A percentile compares a stretch with the other conserved stretches of the same genome.
Evolutionary conservation across 2,113 vertebrate species (phyloP).

Genomic region (Odontophorus gujanensis): DNA sequence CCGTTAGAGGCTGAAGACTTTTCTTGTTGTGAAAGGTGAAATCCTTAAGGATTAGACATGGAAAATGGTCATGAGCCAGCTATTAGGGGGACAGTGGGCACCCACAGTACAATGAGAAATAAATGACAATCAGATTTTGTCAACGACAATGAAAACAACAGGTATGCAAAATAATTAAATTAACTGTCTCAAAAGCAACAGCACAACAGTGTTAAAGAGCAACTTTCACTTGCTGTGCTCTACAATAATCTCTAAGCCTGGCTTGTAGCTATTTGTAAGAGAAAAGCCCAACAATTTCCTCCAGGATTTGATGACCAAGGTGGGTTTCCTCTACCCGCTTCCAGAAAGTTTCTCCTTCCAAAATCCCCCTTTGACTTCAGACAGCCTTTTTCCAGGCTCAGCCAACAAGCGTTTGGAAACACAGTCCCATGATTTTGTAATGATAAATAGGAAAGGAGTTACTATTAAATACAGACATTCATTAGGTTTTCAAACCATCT

Average conservation of each 20-base stretch:
- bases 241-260: neutral
- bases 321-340: neutral
- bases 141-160: neutral
- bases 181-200: neutral
- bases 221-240: neutral
- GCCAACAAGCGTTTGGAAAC: neutral
- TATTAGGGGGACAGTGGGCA: neutral
- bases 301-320: neutral
- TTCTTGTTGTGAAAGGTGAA: neutral
- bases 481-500: constrained; percentile 12
- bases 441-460: constrained; percentile 57
- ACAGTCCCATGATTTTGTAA: neutral
- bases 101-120: neutral
- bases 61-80: neutral
- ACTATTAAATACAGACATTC: constrained; percentile 22
- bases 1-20: neutral
- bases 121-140: constrained; percentile 10
- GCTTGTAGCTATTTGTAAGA: neutral
- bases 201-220: neutral
- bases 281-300: constrained; percentile 5
- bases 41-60: neutral
- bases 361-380: neutral
- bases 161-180: constrained; percentile 39
- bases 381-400: neutral
- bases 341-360: constrained; percentile 1